These are phyloP conservation scores for Delichon dasypus DNA, from an alignment of 2,797 vertebrate genomes.

Conservation along the genomic window DNA sequence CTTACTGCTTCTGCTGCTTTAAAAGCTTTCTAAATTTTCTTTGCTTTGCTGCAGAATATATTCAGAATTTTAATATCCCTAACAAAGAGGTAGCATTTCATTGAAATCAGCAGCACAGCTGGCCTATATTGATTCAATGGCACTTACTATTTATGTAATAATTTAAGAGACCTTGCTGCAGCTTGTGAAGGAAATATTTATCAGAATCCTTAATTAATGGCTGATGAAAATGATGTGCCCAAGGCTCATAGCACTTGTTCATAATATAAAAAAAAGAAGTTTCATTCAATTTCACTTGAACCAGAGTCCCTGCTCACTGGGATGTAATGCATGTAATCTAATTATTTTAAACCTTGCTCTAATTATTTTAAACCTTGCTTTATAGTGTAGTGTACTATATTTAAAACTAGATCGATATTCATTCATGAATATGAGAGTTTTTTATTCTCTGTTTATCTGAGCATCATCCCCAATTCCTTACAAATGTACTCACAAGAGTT, in stretches of 20 bases:
- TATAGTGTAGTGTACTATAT: not conserved
- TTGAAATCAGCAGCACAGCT: not conserved
- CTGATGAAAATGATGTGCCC: not conserved
- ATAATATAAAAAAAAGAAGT: not conserved
- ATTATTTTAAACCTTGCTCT: not conserved
- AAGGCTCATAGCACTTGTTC: not conserved
- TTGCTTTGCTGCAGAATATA: not conserved
- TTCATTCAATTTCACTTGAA: not conserved
- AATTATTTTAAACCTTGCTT: not conserved
- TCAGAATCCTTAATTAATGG: not conserved
- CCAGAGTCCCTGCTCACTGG: not conserved
- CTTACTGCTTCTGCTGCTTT: not conserved
- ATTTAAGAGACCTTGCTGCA: not conserved
- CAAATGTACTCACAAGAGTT: not conserved
- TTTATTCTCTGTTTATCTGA: not conserved
- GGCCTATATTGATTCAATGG: not conserved
- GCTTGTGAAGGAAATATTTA: not conserved
- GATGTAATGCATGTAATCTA: not conserved
- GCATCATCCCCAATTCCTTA: not conserved
- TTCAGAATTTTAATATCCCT: not conserved
- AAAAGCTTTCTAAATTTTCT: not conserved
- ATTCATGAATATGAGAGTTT: not conserved
- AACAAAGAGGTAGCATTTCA: not conserved
- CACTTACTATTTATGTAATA: not conserved
- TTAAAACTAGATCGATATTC: not conserved